Evolutionary conservation across 2,113 vertebrate species (phyloP).

Genomic region (Oryzias woworae): DNA sequence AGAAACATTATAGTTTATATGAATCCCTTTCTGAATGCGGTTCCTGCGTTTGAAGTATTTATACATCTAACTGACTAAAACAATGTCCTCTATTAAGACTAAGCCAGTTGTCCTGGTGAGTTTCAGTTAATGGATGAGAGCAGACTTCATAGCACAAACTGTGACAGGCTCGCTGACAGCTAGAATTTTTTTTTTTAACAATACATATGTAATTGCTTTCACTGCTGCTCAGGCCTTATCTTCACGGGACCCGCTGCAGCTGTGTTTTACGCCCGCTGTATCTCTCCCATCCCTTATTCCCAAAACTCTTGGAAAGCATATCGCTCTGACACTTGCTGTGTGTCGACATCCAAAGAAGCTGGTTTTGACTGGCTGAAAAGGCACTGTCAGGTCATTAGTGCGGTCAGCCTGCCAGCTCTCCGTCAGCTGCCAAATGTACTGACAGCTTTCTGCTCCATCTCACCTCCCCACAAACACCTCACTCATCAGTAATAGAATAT

Average conservation of each 20-base stretch:
- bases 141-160: slow-evolving; percentile 33
- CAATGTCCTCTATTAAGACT: slow-evolving; percentile 30
- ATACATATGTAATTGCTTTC: slow-evolving; percentile 74
- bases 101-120: slow-evolving; percentile 16
- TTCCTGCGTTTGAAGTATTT: slow-evolving; percentile 11
- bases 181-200: slow-evolving; percentile 64
- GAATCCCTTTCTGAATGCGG: too few species aligned
- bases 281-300: slow-evolving; percentile 48
- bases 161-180: slow-evolving; percentile 65
- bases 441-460: slow-evolving; percentile 48
- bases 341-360: slow-evolving; percentile 68
- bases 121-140: slow-evolving; percentile 22
- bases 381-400: slow-evolving; percentile 75
- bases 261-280: slow-evolving; percentile 53
- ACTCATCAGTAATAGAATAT: slow-evolving; percentile 43
- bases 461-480: slow-evolving; percentile 14
- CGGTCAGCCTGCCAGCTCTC: slow-evolving; percentile 54
- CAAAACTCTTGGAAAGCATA: slow-evolving; percentile 70
- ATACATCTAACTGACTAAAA: slow-evolving; percentile 1
- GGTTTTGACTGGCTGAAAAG: slow-evolving; percentile 65
- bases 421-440: slow-evolving; percentile 62
- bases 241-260: slow-evolving; percentile 62
- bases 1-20: too few species aligned
- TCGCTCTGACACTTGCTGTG: slow-evolving; percentile 73
- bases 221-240: slow-evolving; percentile 68